A percentile compares a stretch with the other conserved stretches of the same genome.
Conservation (phyloP, 2,888 invertebrate species). For the Ceramica pisi region DNA sequence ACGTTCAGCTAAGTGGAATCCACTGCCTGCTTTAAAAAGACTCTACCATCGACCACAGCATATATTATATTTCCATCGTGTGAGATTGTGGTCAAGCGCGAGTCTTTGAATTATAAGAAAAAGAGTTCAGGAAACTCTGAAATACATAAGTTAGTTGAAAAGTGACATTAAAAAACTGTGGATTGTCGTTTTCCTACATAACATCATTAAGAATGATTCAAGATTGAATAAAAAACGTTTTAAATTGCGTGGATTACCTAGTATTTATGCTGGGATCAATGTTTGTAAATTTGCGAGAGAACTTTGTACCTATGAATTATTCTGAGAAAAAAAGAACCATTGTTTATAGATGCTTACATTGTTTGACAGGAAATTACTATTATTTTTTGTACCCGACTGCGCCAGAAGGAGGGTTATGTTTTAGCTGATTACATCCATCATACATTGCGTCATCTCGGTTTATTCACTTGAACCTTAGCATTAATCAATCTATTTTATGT, state of each 20-base stretch:
- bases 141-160: conserved; percentile 32
- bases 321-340: neutral
- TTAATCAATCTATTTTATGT: neutral
- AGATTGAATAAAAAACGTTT: conserved; percentile 27
- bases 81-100: no score
- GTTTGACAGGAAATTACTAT: neutral
- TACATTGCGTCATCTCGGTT: neutral
- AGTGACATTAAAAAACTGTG: conserved; percentile 26
- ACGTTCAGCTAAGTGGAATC: no score
- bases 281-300: conserved; percentile 7
- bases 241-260: conserved; percentile 27
- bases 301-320: neutral
- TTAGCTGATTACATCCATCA: neutral
- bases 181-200: conserved; percentile 19
- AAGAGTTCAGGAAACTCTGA: neutral
- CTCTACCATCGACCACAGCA: no score
- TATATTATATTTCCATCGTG: no score
- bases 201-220: conserved; percentile 38
- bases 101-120: no score
- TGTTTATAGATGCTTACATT: neutral
- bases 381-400: neutral
- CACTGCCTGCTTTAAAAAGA: no score
- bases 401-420: neutral
- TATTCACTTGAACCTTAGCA: neutral
- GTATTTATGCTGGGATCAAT: conserved; percentile 27